phyloP scores from a whole-genome alignment of 1,140 invertebrate genomes.

The Planococcus citri region DNA sequence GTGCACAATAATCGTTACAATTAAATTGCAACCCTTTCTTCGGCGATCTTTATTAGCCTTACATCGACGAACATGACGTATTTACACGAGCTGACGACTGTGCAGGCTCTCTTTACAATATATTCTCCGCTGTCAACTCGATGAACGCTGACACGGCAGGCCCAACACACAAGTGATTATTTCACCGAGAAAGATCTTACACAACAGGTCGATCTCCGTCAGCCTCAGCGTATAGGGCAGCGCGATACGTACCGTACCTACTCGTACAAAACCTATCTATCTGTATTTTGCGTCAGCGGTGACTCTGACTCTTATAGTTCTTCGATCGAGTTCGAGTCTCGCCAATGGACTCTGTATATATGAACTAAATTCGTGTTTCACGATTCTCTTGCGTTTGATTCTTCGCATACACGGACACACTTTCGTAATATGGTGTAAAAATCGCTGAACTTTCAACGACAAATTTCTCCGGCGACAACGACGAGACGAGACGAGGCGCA shows the following conservation, averaged over 20 bases:
- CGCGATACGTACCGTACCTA: neutral
- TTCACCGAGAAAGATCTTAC: no score
- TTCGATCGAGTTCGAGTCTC: neutral
- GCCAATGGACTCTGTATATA: neutral
- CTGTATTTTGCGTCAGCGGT: no score
- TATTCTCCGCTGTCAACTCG: no score
- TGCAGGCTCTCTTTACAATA: no score
- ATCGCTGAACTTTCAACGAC: neutral
- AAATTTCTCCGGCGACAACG: neutral
- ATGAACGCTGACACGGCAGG: no score
- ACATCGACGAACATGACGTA: no score
- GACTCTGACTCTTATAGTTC: neutral
- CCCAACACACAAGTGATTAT: no score
- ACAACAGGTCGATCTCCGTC: no score
- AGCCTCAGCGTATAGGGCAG: no score
- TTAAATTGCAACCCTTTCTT: neutral
- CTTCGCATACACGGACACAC: neutral
- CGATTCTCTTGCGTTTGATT: neutral
- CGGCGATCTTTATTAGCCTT: neutral
- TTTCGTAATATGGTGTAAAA: neutral
- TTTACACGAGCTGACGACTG: no score
- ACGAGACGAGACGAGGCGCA: no score
- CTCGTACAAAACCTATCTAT: neutral
- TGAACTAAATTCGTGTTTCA: neutral
- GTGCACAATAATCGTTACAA: constrained; percentile 16